Evolutionary conservation across 2,888 invertebrate genomes (phyloP).

Genomic region (Plutella xylostella): DNA sequence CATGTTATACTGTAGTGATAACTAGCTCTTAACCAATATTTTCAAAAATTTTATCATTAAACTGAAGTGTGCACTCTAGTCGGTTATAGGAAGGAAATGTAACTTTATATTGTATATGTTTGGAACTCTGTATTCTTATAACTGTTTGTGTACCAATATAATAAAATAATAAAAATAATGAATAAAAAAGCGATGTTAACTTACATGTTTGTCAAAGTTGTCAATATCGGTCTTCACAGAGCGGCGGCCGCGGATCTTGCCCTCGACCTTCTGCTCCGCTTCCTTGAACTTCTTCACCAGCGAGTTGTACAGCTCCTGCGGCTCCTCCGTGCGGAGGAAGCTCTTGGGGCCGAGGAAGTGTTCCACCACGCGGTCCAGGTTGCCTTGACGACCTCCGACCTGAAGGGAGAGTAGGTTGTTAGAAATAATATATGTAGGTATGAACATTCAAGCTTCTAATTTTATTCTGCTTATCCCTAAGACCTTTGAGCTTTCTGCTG

Average conservation of each 20-base stretch:
- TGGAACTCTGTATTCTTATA: too few species aligned
- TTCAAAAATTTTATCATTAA: too few species aligned
- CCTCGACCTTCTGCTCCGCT: slow-evolving; percentile 54
- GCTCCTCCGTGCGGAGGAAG: slow-evolving; percentile 57
- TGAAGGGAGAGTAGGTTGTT: slow-evolving; percentile 14
- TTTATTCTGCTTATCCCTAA: too few species aligned
- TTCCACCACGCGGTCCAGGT: slow-evolving; percentile 80
- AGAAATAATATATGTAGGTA: too few species aligned
- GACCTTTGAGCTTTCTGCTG: too few species aligned
- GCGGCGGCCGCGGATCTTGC: slow-evolving; percentile 47
- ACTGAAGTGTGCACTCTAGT: too few species aligned
- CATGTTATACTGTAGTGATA: too few species aligned
- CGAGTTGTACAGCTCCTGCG: slow-evolving; percentile 44
- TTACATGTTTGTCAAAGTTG: slow-evolving; percentile 57
- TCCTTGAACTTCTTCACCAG: slow-evolving; percentile 33
- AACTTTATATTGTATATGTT: too few species aligned
- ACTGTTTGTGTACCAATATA: too few species aligned
- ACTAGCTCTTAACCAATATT: too few species aligned
- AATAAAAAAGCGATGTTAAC: slow-evolving; percentile 13
- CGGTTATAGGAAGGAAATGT: too few species aligned
- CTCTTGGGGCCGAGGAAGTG: slow-evolving; percentile 82
- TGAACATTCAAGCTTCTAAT: too few species aligned
- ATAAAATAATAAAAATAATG: not conserved
- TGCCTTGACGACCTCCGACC: slow-evolving; percentile 81
- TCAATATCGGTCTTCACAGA: slow-evolving; percentile 54